Conservation (phyloP, 2,888 invertebrate genomes). For the Ichneumoninae sp. region DNA sequence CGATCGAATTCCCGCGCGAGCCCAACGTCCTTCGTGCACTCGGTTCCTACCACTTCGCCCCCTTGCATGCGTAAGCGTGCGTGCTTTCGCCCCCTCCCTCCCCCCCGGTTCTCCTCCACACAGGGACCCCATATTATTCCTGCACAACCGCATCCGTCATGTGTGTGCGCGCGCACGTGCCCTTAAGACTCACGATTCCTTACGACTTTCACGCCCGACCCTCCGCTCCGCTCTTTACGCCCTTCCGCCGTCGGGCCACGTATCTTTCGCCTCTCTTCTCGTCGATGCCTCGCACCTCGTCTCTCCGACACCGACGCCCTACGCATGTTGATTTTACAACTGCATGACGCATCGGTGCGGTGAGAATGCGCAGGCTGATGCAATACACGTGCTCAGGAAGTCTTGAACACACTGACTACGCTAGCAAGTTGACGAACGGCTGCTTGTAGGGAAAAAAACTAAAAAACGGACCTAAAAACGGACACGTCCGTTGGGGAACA, state of each 20-base stretch:
- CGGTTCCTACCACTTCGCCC: constrained; percentile 56
- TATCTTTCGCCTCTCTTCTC: background rate
- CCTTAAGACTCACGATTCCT: constrained; percentile 46
- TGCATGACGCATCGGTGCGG: background rate
- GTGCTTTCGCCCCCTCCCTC: constrained; percentile 16
- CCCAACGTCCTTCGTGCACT: constrained; percentile 49
- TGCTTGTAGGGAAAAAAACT: too few relatives aligned
- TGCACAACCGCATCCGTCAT: constrained; percentile 50
- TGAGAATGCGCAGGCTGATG: too few relatives aligned
- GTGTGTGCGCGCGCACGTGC: constrained; percentile 61
- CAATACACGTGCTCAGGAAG: too few relatives aligned
- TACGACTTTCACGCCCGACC: constrained; percentile 4
- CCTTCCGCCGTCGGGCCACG: background rate
- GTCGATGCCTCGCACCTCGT: constrained; percentile 8
- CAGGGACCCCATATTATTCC: constrained; percentile 37
- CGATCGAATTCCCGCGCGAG: constrained; percentile 73
- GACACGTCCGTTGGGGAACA: too few relatives aligned
- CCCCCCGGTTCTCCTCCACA: too few relatives aligned
- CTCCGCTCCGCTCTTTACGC: background rate
- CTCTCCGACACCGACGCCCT: constrained; percentile 8
- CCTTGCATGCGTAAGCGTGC: constrained; percentile 67
- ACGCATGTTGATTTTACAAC: constrained; percentile 39
- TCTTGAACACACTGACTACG: too few relatives aligned
- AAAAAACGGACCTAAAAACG: too few relatives aligned
- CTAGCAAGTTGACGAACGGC: too few relatives aligned